Conservation (phyloP, 1,140 invertebrate genomes). For the Atopsyche davidsoni region DNA sequence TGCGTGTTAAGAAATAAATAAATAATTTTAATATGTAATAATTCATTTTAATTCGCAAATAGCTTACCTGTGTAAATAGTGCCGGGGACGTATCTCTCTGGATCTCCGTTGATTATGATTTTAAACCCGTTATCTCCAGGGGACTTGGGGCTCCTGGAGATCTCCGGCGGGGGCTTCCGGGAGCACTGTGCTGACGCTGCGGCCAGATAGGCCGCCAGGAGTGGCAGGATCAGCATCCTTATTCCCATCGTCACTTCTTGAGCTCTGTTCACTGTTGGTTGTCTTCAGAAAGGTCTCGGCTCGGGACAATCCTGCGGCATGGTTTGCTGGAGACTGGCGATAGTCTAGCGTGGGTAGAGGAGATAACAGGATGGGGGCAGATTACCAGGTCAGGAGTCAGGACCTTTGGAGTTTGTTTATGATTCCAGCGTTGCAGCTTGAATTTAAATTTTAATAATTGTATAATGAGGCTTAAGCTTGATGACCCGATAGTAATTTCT, state of each 20-base stretch:
- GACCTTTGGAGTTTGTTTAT: too few species aligned
- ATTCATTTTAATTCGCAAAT: not conserved
- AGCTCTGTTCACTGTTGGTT: too few species aligned
- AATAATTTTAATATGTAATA: not conserved
- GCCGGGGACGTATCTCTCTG: conserved; percentile 70
- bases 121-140: conserved; percentile 78
- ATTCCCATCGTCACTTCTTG: not conserved
- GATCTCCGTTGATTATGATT: conserved; percentile 67
- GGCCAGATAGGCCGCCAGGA: conserved; percentile 27
- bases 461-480: too few species aligned
- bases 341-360: too few species aligned
- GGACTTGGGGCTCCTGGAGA: conserved; percentile 39
- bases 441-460: too few species aligned
- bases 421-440: too few species aligned
- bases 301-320: too few species aligned
- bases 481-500: too few species aligned
- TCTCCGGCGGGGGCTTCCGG: conserved; percentile 33
- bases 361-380: too few species aligned
- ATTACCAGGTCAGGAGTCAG: too few species aligned
- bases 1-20: not conserved
- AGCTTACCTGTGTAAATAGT: conserved; percentile 68
- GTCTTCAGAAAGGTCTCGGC: too few species aligned
- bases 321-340: too few species aligned
- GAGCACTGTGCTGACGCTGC: conserved; percentile 33
- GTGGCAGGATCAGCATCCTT: conserved; percentile 5